Evolutionary conservation across 2,888 invertebrate genomes (phyloP).

Genomic region (Endomychus coccineus): DNA sequence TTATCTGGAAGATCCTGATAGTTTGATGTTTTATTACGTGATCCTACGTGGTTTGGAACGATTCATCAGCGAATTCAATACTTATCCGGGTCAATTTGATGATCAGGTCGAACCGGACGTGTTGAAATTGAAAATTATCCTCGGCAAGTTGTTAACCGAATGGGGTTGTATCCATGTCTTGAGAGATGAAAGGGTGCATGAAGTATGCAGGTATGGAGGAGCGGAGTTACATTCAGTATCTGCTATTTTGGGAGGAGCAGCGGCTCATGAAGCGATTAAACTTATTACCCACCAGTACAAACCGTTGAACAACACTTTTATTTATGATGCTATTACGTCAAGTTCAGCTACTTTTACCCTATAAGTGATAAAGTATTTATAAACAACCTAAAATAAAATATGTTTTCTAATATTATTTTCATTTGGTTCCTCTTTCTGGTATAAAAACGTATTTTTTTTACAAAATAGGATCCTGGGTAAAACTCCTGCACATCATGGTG

Average conservation of each 20-base stretch:
- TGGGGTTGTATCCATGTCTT: constrained; percentile 68
- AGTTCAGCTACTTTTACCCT: constrained; percentile 75
- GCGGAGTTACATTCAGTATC: constrained; percentile 92
- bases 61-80: constrained; percentile 80
- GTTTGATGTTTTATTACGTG: constrained; percentile 83
- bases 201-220: constrained; percentile 92
- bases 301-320: constrained; percentile 90
- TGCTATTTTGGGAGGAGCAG: constrained; percentile 77
- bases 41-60: constrained; percentile 84
- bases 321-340: constrained; percentile 90
- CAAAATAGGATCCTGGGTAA: too few relatives aligned
- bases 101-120: constrained; percentile 86
- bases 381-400: too few relatives aligned
- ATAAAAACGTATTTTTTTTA: too few relatives aligned
- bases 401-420: too few relatives aligned
- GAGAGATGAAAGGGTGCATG: constrained; percentile 91
- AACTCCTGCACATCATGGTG: too few relatives aligned
- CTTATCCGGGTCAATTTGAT: constrained; percentile 82
- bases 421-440: too few relatives aligned
- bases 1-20: constrained; percentile 69
- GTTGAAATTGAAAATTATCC: constrained; percentile 67
- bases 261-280: constrained; percentile 94
- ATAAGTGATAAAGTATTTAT: too few relatives aligned
- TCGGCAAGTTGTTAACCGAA: constrained; percentile 68
- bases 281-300: constrained; percentile 92